Conservation (phyloP, 2,888 invertebrate species). For the Cephalotes varians region DNA sequence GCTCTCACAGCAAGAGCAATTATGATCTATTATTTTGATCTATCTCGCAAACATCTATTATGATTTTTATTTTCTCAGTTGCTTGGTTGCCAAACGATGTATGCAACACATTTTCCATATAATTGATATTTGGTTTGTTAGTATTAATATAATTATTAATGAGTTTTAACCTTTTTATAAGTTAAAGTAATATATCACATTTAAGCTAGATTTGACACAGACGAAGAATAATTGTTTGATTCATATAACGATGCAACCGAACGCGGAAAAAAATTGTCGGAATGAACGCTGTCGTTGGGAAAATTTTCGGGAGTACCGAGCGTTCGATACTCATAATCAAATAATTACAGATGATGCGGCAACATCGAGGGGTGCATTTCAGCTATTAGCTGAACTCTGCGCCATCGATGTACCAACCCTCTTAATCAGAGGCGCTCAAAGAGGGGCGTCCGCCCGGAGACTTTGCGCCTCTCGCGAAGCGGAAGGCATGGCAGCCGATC, state of each 20-base stretch:
- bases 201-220: slow-evolving; percentile 51
- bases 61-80: slow-evolving; percentile 60
- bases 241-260: neutral
- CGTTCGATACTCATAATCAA: slow-evolving; percentile 81
- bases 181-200: slow-evolving; percentile 68
- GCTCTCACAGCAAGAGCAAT: slow-evolving; percentile 37
- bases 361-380: slow-evolving; percentile 79
- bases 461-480: slow-evolving; percentile 31
- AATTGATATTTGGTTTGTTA: neutral
- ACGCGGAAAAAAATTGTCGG: slow-evolving; percentile 68
- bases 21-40: no score
- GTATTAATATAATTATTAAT: neutral
- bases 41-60: neutral
- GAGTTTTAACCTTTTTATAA: slow-evolving; percentile 70
- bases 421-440: slow-evolving; percentile 69
- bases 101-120: slow-evolving; percentile 72
- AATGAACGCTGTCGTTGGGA: slow-evolving; percentile 53
- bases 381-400: slow-evolving; percentile 78
- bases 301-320: slow-evolving; percentile 66
- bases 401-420: slow-evolving; percentile 68
- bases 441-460: slow-evolving; percentile 8
- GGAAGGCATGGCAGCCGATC: slow-evolving; percentile 28
- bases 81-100: slow-evolving; percentile 67
- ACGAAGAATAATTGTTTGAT: slow-evolving; percentile 6
- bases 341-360: slow-evolving; percentile 81